These are phyloP conservation scores for Sibirionetta formosa DNA, from an alignment of 2,797 vertebrate genomes.

Conservation along the genomic window DNA sequence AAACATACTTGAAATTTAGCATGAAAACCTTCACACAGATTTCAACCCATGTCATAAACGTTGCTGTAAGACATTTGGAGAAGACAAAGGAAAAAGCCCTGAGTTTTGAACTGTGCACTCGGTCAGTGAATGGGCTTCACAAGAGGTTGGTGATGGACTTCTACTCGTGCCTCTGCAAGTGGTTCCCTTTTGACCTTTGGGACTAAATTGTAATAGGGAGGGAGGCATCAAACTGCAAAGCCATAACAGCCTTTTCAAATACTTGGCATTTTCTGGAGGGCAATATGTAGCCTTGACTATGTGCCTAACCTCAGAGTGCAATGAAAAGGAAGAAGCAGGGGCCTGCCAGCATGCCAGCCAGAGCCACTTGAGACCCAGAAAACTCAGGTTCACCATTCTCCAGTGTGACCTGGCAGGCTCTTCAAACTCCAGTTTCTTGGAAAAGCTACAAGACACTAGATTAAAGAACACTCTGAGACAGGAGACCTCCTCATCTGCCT, in stretches of 20 bases:
- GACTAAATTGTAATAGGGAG: neutral
- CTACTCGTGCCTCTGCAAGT: neutral
- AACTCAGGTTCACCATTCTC: accelerated
- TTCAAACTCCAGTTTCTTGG: neutral
- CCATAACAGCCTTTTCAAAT: neutral
- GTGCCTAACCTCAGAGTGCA: accelerated
- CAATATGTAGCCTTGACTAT: accelerated
- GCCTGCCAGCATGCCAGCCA: accelerated
- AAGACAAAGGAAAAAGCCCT: neutral
- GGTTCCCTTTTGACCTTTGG: neutral
- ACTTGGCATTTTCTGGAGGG: neutral
- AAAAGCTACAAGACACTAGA: neutral
- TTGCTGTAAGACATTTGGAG: neutral
- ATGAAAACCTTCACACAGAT: neutral
- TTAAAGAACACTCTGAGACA: neutral
- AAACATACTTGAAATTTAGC: neutral
- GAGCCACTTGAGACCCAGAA: neutral
- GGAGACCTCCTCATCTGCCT: neutral
- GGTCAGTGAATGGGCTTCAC: accelerated
- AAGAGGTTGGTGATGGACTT: neutral
- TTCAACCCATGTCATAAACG: neutral
- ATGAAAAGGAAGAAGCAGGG: neutral
- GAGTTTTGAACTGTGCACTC: accelerated
- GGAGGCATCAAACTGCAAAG: neutral
- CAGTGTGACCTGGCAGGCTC: accelerated